These are phyloP conservation scores for Diploptera punctata DNA, from an alignment of 2,888 invertebrate genomes.

Conservation along the genomic window DNA sequence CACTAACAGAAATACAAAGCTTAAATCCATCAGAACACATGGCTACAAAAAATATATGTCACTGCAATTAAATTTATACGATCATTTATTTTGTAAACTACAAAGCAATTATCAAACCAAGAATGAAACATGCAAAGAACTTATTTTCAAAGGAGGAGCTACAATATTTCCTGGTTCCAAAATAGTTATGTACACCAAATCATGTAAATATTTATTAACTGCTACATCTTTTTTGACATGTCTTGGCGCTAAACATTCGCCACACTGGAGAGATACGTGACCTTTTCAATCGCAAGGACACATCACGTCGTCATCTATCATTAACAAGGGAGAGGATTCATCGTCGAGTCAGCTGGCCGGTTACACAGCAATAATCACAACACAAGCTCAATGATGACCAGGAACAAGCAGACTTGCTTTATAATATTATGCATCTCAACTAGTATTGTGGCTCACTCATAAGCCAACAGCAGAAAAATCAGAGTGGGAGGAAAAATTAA, in stretches of 20 bases:
- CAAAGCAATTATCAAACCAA: constrained; percentile 44
- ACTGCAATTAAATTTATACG: constrained; percentile 39
- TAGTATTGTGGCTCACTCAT: constrained; percentile 32
- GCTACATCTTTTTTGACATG: constrained; percentile 35
- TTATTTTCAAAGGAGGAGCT: constrained; percentile 41
- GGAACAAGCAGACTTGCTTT: constrained; percentile 39
- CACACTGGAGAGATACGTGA: constrained; percentile 24
- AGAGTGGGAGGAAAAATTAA: constrained; percentile 31
- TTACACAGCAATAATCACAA: constrained; percentile 13
- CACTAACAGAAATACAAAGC: constrained; percentile 38
- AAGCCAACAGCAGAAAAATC: constrained; percentile 41
- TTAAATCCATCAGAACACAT: constrained; percentile 29
- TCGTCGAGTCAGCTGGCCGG: constrained; percentile 26
- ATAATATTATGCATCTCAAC: constrained; percentile 38
- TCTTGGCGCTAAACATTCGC: constrained; percentile 36
- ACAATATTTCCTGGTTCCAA: constrained; percentile 42
- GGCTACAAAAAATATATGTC: constrained; percentile 35
- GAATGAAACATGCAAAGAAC: constrained; percentile 43
- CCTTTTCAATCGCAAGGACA: constrained; percentile 23
- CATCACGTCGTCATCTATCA: constrained; percentile 27
- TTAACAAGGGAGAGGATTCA: constrained; percentile 23
- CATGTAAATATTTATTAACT: constrained; percentile 40
- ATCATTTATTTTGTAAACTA: constrained; percentile 41
- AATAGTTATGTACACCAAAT: constrained; percentile 43
- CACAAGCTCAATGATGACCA: constrained; percentile 38